phyloP scores from a whole-genome alignment of 1,140 invertebrate genomes.

The Zeugodacus cucurbitae region DNA sequence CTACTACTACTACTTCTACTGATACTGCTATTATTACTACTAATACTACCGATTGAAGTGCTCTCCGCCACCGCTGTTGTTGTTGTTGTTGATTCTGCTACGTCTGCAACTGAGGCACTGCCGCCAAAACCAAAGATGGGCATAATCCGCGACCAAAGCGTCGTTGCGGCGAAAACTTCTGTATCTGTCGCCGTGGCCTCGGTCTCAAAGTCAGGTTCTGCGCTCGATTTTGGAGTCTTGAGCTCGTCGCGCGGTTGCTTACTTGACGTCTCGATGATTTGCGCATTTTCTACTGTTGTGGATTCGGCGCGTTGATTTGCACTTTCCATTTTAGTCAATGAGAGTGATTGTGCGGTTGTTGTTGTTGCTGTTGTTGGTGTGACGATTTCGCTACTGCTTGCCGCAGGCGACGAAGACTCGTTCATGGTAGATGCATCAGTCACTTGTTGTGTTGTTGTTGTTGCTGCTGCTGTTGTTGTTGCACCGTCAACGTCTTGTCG shows the following conservation, averaged over 20 bases:
- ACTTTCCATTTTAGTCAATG: slow-evolving; percentile 18
- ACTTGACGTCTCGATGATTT: background rate
- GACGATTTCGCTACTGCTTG: background rate
- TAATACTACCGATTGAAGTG: background rate
- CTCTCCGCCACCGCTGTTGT: background rate
- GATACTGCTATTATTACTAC: background rate
- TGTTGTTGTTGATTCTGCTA: slow-evolving; percentile 32
- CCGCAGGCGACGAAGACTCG: background rate
- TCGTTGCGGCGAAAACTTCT: background rate
- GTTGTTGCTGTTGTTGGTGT: slow-evolving; percentile 41
- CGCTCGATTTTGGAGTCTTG: background rate
- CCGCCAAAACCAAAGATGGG: slow-evolving; percentile 40
- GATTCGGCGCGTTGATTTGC: background rate
- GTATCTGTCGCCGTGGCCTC: background rate
- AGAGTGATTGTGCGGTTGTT: slow-evolving; percentile 33
- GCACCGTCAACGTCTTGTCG: background rate
- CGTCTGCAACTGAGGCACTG: background rate
- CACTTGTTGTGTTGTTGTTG: slow-evolving; percentile 34
- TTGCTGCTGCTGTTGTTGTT: slow-evolving; percentile 43
- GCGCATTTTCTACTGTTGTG: background rate
- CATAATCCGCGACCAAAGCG: slow-evolving; percentile 46
- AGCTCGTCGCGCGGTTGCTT: background rate
- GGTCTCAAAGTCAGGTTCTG: background rate
- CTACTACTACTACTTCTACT: background rate
- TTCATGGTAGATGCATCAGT: slow-evolving; percentile 35